These are phyloP conservation scores for Cordilura impudica DNA, from an alignment of 2,888 invertebrate genomes.

Conservation along the genomic window DNA sequence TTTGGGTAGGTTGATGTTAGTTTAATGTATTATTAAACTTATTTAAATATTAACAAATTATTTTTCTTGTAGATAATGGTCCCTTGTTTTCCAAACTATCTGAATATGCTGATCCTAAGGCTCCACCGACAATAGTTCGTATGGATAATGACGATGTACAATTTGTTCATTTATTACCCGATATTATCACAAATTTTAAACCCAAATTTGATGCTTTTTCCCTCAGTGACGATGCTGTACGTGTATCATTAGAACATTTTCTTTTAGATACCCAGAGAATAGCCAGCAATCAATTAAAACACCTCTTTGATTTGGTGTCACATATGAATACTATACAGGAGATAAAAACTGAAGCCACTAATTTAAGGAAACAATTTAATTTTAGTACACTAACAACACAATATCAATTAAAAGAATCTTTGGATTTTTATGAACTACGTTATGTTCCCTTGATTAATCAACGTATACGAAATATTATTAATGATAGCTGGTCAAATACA, in stretches of 20 bases:
- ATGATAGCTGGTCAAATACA: slow-evolving; percentile 74
- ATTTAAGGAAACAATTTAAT: slow-evolving; percentile 81
- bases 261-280: slow-evolving; percentile 82
- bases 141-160: slow-evolving; percentile 81
- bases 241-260: slow-evolving; percentile 81
- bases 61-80: slow-evolving; percentile 76
- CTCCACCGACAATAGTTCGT: slow-evolving; percentile 80
- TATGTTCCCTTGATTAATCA: slow-evolving; percentile 87
- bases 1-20: slow-evolving; percentile 82
- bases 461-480: slow-evolving; percentile 83
- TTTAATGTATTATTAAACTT: neutral
- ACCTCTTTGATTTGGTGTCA: slow-evolving; percentile 82
- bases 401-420: slow-evolving; percentile 79
- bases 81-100: slow-evolving; percentile 79
- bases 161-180: slow-evolving; percentile 81
- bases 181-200: slow-evolving; percentile 78
- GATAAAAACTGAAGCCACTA: slow-evolving; percentile 84
- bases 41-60: neutral
- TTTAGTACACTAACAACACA: slow-evolving; percentile 83
- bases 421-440: slow-evolving; percentile 85
- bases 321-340: slow-evolving; percentile 85
- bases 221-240: slow-evolving; percentile 73
- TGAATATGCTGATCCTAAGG: slow-evolving; percentile 72
- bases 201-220: slow-evolving; percentile 71
- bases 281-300: slow-evolving; percentile 80